phyloP scores from a whole-genome alignment of 2,888 invertebrate species.

The Sturmia bella region DNA sequence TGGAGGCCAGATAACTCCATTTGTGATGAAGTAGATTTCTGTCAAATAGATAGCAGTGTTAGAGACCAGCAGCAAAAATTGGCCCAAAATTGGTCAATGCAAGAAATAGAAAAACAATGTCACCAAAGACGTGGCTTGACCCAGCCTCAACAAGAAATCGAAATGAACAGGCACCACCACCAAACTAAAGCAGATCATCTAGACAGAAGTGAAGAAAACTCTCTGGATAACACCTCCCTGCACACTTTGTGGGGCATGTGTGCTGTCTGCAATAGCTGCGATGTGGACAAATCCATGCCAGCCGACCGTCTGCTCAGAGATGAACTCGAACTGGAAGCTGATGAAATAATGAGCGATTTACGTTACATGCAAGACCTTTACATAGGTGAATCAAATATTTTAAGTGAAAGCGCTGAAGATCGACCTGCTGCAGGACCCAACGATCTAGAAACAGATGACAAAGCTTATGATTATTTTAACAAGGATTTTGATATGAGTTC shows the following conservation, averaged over 20 bases:
- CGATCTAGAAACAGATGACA: slow-evolving; percentile 48
- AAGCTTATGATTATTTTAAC: slow-evolving; percentile 44
- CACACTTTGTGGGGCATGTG: slow-evolving; percentile 79
- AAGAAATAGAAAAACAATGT: slow-evolving; percentile 75
- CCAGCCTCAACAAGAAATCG: slow-evolving; percentile 25
- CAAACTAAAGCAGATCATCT: slow-evolving; percentile 28
- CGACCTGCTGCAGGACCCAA: slow-evolving; percentile 54
- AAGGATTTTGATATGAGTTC: slow-evolving; percentile 32
- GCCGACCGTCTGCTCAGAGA: slow-evolving; percentile 77
- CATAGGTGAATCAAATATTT: slow-evolving; percentile 73
- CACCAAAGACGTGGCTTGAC: slow-evolving; percentile 59
- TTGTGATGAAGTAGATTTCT: slow-evolving; percentile 70
- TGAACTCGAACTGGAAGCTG: slow-evolving; percentile 77
- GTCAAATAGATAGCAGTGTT: slow-evolving; percentile 21
- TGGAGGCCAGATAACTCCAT: slow-evolving; percentile 54
- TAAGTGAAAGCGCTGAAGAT: slow-evolving; percentile 59
- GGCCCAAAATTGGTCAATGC: slow-evolving; percentile 75
- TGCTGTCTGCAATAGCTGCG: slow-evolving; percentile 74
- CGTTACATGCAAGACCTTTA: slow-evolving; percentile 79
- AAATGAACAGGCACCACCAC: slow-evolving; percentile 23
- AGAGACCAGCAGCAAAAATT: slow-evolving; percentile 33
- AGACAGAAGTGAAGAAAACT: slow-evolving; percentile 57
- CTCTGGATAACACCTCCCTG: slow-evolving; percentile 46
- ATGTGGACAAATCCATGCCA: slow-evolving; percentile 76
- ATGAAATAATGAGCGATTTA: slow-evolving; percentile 79